Evolutionary conservation across 2,888 invertebrate species (phyloP).

Genomic region (Meliscaeva auricollis): DNA sequence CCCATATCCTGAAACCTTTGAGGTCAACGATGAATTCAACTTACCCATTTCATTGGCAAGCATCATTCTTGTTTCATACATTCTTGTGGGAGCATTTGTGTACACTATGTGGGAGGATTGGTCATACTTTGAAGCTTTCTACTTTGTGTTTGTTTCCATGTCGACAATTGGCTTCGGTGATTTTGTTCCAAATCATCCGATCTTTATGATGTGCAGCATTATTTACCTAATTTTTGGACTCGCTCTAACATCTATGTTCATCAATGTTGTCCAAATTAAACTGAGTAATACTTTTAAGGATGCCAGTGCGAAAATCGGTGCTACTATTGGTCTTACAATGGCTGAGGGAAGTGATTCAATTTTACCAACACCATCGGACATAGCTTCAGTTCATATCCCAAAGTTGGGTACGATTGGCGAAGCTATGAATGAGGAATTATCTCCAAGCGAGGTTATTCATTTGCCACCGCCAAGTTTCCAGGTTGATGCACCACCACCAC

Average conservation of each 20-base stretch:
- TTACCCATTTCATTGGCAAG: slow-evolving; percentile 96
- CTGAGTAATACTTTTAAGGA: slow-evolving; percentile 92
- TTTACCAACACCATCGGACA: slow-evolving; percentile 80
- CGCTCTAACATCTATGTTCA: slow-evolving; percentile 98
- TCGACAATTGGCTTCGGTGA: slow-evolving; percentile 99
- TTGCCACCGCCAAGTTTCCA: slow-evolving; percentile 41
- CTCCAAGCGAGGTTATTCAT: slow-evolving; percentile 27
- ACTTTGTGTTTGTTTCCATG: slow-evolving; percentile 98
- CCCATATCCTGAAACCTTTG: slow-evolving; percentile 90
- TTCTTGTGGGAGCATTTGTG: slow-evolving; percentile 92
- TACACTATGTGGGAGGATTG: slow-evolving; percentile 92
- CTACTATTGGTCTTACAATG: slow-evolving; percentile 91
- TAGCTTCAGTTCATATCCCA: slow-evolving; percentile 80
- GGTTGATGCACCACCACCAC: slow-evolving; percentile 78
- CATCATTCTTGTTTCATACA: slow-evolving; percentile 92
- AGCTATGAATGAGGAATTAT: slow-evolving; percentile 74
- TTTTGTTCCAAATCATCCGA: slow-evolving; percentile 94
- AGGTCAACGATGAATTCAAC: slow-evolving; percentile 97
- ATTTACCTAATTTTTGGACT: slow-evolving; percentile 97
- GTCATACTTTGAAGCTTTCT: slow-evolving; percentile 97
- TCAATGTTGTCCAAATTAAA: slow-evolving; percentile 96
- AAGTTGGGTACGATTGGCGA: slow-evolving; percentile 81
- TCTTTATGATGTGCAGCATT: slow-evolving; percentile 95
- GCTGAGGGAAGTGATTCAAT: slow-evolving; percentile 85
- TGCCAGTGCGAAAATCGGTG: slow-evolving; percentile 93